phyloP scores from a whole-genome alignment of 2,113 vertebrate genomes.

The Nesoenas mayeri region DNA sequence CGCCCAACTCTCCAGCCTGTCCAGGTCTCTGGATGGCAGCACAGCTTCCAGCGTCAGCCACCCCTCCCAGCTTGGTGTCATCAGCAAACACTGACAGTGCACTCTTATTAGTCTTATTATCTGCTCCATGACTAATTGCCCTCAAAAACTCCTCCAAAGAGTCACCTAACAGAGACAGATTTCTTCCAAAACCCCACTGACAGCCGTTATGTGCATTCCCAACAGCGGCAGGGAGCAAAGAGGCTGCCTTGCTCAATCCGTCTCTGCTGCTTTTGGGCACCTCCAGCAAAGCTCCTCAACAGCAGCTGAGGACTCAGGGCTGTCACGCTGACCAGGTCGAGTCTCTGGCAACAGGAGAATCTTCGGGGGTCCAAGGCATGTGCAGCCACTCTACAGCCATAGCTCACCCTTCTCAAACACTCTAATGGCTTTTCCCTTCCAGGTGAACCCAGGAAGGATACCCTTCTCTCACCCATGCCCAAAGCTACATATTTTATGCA shows the following conservation, averaged over 20 bases:
- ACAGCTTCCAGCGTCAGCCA: too few relatives aligned
- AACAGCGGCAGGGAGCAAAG: not conserved
- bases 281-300: not conserved
- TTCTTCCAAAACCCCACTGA: not conserved
- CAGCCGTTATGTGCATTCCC: not conserved
- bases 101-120: too few relatives aligned
- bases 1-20: too few relatives aligned
- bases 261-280: not conserved
- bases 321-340: rapidly evolving
- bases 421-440: not conserved
- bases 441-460: not conserved
- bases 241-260: not conserved
- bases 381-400: not conserved
- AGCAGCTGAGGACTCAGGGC: not conserved
- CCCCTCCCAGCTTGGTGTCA: too few relatives aligned
- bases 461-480: not conserved
- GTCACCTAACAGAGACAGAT: not conserved
- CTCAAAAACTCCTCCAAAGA: not conserved
- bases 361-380: not conserved
- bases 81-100: too few relatives aligned
- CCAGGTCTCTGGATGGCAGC: too few relatives aligned
- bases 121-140: not conserved
- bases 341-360: not conserved
- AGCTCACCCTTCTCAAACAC: not conserved
- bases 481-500: not conserved